A percentile compares a stretch with the other conserved stretches of the same genome.
phyloP scores from a whole-genome alignment of 2,113 vertebrate species.

The Notarius lentiginosus region DNA sequence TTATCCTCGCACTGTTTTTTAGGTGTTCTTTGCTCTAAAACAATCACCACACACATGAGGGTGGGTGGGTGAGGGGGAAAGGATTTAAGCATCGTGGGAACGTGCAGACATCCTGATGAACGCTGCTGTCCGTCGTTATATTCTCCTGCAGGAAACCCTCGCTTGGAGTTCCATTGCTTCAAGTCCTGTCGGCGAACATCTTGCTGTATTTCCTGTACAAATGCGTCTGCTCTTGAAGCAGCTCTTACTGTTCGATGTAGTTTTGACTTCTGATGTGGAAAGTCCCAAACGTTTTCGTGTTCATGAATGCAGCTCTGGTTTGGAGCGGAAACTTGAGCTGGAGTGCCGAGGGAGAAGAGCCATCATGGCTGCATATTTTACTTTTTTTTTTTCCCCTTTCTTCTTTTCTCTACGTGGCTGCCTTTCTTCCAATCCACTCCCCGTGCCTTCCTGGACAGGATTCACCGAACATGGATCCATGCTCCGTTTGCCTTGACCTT shows the following conservation, averaged over 20 bases:
- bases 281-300: slow-evolving; percentile 18
- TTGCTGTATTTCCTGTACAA: background rate
- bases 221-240: slow-evolving; percentile 14
- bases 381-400: too few relatives aligned
- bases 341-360: slow-evolving; percentile 12
- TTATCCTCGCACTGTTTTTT: background rate
- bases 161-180: background rate
- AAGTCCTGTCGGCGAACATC: background rate
- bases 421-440: slow-evolving; percentile 56
- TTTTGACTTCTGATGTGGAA: slow-evolving; percentile 19
- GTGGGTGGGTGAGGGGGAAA: slow-evolving; percentile 39
- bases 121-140: background rate
- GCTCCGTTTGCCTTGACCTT: slow-evolving; percentile 35
- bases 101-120: background rate
- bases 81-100: slow-evolving; percentile 24
- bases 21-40: slow-evolving; percentile 25
- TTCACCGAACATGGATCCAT: slow-evolving; percentile 37
- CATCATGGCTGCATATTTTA: slow-evolving; percentile 55
- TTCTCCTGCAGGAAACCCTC: slow-evolving; percentile 14
- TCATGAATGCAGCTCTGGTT: slow-evolving; percentile 16
- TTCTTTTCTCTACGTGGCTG: slow-evolving; percentile 59
- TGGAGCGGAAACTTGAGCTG: background rate
- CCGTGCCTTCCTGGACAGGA: slow-evolving; percentile 48
- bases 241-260: background rate
- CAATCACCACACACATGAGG: background rate